A percentile compares a stretch with the other conserved stretches of the same genome.
phyloP scores from a whole-genome alignment of 2,113 vertebrate genomes.

The Clarias gariepinus region DNA sequence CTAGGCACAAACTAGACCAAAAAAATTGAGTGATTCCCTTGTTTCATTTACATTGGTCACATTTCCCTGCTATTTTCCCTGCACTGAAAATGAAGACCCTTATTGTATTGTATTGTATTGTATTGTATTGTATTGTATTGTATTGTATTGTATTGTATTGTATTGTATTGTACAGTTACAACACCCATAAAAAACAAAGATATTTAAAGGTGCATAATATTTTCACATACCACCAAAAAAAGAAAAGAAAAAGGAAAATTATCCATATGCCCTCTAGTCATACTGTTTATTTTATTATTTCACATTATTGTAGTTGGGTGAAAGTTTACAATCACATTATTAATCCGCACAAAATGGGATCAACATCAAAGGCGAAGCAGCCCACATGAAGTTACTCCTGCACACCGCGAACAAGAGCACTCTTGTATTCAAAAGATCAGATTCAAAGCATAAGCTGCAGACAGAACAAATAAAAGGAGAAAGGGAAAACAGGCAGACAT shows the following conservation, averaged over 20 bases:
- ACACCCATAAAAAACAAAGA: background rate
- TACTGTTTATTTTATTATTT: constrained; percentile 27
- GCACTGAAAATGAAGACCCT: background rate
- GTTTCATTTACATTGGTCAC: background rate
- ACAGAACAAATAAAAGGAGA: constrained; percentile 10
- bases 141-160: no score
- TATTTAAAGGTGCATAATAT: background rate
- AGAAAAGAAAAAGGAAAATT: no score
- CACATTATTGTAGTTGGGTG: background rate
- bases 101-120: background rate
- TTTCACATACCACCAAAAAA: background rate
- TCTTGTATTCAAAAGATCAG: background rate
- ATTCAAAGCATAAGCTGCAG: constrained; percentile 18
- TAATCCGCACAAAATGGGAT: constrained; percentile 4
- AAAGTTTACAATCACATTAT: constrained; percentile 17
- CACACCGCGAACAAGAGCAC: background rate
- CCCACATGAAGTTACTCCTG: background rate
- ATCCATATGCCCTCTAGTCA: background rate
- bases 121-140: no score
- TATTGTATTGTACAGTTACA: background rate
- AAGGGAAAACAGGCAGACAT: background rate
- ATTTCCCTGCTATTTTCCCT: background rate
- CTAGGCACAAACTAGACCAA: no score
- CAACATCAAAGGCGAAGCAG: background rate
- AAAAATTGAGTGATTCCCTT: background rate